phyloP scores from a whole-genome alignment of 2,888 invertebrate genomes.

The Oscheius sp. region DNA sequence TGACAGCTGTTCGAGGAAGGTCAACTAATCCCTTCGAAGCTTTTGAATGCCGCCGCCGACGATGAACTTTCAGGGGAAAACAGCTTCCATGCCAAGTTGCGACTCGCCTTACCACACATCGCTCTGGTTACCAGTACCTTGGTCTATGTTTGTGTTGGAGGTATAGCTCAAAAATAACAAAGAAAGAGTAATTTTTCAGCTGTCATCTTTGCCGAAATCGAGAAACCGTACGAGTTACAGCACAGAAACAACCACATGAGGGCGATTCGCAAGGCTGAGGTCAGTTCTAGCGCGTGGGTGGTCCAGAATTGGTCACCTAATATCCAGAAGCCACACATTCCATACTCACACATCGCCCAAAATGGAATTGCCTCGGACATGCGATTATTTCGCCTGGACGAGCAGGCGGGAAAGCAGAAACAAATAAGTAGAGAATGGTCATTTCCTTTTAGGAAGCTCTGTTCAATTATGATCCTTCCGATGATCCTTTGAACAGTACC shows the following conservation, averaged over 20 bases:
- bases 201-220: constrained; percentile 52
- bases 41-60: constrained; percentile 3
- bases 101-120: constrained; percentile 66
- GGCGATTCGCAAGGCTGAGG: constrained; percentile 50
- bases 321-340: too few relatives aligned
- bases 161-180: constrained; percentile 24
- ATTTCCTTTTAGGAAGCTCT: constrained; percentile 43
- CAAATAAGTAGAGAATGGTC: neutral
- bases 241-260: constrained; percentile 48
- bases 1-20: neutral
- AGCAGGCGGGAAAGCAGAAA: constrained; percentile 11
- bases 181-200: constrained; percentile 3
- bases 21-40: constrained; percentile 22
- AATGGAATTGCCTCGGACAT: constrained; percentile 27
- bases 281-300: constrained; percentile 8
- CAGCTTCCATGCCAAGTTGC: constrained; percentile 40
- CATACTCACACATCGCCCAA: constrained; percentile 1
- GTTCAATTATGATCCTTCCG: constrained; percentile 39
- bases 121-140: constrained; percentile 63
- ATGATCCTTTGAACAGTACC: constrained; percentile 38
- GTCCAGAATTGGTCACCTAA: too few relatives aligned
- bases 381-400: constrained; percentile 27
- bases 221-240: constrained; percentile 56
- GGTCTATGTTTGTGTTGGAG: constrained; percentile 62
- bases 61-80: constrained; percentile 17